Evolutionary conservation across 92 coral and sea anemone genomes (phyloP).

Genomic region (Anthopleura xanthogrammica): DNA sequence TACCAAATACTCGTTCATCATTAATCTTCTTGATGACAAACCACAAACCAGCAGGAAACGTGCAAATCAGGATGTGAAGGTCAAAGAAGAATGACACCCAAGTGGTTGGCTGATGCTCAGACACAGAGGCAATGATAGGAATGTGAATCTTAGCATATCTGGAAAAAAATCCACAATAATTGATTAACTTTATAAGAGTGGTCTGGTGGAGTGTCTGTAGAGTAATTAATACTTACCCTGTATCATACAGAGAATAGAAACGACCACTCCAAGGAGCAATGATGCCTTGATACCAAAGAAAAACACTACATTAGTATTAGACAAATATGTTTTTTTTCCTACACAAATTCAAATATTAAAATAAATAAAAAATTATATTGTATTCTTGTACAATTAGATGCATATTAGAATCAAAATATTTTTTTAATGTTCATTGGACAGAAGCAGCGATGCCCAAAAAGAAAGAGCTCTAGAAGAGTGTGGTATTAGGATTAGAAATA

Average conservation of each 20-base stretch:
- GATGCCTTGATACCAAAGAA: slow-evolving; percentile 42
- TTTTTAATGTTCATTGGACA: not conserved
- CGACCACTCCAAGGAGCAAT: slow-evolving; percentile 99
- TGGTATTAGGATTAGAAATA: not conserved
- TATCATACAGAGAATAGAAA: slow-evolving; percentile 92
- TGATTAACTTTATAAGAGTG: too few species aligned
- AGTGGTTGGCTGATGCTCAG: slow-evolving; percentile 99
- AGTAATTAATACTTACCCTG: slow-evolving; percentile 64
- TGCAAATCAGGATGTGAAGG: slow-evolving; percentile 86
- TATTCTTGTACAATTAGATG: too few species aligned
- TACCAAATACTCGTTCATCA: slow-evolving; percentile 94
- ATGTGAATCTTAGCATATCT: slow-evolving; percentile 99
- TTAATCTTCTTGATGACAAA: slow-evolving; percentile 94
- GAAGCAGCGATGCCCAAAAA: not conserved
- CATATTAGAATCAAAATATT: too few species aligned
- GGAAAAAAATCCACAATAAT: not conserved
- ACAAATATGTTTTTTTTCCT: not conserved
- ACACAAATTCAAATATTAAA: not conserved
- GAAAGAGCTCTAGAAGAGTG: not conserved
- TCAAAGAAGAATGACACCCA: slow-evolving; percentile 99
- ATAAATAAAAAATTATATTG: too few species aligned
- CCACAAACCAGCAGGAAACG: slow-evolving; percentile 99
- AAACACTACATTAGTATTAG: not conserved
- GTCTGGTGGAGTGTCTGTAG: not conserved
- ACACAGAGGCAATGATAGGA: slow-evolving; percentile 97